Conservation (phyloP, 2,888 invertebrate species). For the Syrista parreyssii region DNA sequence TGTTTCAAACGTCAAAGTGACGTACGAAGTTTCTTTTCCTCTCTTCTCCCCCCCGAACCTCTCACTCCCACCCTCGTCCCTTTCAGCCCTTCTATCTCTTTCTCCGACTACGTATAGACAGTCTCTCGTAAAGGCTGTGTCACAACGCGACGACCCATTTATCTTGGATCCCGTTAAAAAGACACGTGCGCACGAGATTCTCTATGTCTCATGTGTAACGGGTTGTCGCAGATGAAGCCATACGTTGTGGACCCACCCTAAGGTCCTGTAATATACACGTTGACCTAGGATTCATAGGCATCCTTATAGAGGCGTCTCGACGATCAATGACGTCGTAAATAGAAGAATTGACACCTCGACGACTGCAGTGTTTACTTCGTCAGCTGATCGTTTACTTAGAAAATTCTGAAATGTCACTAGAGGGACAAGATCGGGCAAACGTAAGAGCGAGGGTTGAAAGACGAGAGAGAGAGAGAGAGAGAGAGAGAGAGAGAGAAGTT, state of each 20-base stretch:
- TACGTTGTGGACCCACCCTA: background rate
- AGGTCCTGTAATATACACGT: background rate
- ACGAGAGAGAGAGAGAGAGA: background rate
- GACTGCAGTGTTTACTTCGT: too few species aligned
- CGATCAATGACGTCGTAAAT: background rate
- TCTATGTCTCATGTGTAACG: background rate
- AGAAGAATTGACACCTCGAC: background rate
- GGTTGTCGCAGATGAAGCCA: background rate
- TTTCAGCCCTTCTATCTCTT: background rate
- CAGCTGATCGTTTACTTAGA: too few species aligned
- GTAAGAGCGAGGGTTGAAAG: too few species aligned
- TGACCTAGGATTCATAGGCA: background rate
- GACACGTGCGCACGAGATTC: background rate
- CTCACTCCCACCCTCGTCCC: too few species aligned
- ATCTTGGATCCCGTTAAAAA: background rate
- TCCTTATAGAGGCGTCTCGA: too few species aligned
- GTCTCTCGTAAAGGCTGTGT: background rate
- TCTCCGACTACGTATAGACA: background rate
- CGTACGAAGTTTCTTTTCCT: background rate
- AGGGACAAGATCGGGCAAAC: too few species aligned
- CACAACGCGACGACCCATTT: background rate
- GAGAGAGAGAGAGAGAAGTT: background rate
- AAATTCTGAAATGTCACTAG: too few species aligned
- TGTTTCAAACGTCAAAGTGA: too few species aligned
- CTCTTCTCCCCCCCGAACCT: too few species aligned